Evolutionary conservation across 2,113 vertebrate species (phyloP).

Genomic region (Arvicanthis niloticus): DNA sequence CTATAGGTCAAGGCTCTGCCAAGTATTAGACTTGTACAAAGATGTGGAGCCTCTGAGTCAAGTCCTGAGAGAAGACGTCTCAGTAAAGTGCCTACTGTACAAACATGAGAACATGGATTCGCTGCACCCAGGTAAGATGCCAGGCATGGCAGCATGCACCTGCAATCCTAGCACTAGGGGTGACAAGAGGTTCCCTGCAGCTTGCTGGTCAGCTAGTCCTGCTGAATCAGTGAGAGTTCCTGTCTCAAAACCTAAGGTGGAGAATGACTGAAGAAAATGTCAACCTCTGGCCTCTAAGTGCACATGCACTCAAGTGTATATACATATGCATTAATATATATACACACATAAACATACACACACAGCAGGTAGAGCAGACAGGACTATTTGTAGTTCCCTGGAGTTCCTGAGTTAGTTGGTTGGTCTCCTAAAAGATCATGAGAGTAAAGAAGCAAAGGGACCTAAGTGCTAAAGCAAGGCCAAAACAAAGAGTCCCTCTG

Average conservation of each 20-base stretch:
- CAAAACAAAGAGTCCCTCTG: constrained; percentile 55
- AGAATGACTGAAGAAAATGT: background rate
- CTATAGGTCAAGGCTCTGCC: background rate
- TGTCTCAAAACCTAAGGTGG: background rate
- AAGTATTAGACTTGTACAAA: background rate
- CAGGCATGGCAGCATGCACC: background rate
- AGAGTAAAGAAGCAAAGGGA: constrained; percentile 38
- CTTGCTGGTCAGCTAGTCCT: background rate
- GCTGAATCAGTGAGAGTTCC: background rate
- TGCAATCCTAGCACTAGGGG: background rate
- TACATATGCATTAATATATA: too few species aligned
- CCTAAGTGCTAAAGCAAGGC: background rate
- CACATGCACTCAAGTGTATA: background rate
- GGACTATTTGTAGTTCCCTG: too few species aligned
- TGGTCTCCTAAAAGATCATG: background rate
- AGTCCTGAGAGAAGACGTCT: background rate
- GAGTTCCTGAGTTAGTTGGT: background rate
- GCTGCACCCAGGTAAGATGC: background rate
- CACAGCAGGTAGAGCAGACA: background rate
- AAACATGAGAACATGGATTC: too few species aligned
- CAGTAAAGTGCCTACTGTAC: too few species aligned
- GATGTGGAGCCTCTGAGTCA: background rate
- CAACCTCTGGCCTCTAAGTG: background rate
- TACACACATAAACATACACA: background rate
- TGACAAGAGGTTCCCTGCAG: background rate